A percentile compares a stretch with the other conserved stretches of the same genome.
Evolutionary conservation across 1,140 invertebrate species (phyloP).

Genomic region (Amphibalanus amphitrite): DNA sequence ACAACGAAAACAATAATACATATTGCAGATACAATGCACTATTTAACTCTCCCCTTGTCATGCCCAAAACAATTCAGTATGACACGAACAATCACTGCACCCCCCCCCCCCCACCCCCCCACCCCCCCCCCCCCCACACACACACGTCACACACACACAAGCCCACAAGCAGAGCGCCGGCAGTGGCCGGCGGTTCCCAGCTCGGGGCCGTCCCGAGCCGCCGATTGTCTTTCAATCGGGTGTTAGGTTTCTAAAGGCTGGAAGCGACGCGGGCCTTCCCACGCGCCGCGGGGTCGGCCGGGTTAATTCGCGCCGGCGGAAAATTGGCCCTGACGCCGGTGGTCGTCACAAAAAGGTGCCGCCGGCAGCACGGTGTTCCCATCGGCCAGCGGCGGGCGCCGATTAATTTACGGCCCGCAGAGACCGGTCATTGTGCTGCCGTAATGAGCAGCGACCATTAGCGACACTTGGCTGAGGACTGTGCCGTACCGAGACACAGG

Average conservation of each 20-base stretch:
- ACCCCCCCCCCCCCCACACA: no score
- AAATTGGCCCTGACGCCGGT: background rate
- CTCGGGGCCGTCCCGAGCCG: no score
- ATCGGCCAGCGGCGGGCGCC: background rate
- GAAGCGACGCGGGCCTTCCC: background rate
- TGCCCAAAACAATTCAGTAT: no score
- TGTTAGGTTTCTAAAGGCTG: background rate
- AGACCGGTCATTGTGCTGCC: background rate
- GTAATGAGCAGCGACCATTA: background rate
- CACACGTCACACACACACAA: no score
- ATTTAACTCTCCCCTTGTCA: no score
- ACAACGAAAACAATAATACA: no score
- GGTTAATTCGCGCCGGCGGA: background rate
- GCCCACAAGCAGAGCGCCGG: no score
- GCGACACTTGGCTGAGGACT: no score
- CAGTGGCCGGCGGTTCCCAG: no score
- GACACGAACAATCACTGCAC: no score
- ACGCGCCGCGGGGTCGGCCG: background rate
- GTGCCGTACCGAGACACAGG: background rate
- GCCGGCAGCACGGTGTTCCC: background rate
- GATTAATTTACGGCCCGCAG: background rate
- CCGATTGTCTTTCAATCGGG: constrained; percentile 1
- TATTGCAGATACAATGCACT: no score
- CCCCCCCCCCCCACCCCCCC: no score
- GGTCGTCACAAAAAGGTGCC: background rate